Conservation (phyloP, 2,888 invertebrate genomes). For the Epinotia ramella region DNA sequence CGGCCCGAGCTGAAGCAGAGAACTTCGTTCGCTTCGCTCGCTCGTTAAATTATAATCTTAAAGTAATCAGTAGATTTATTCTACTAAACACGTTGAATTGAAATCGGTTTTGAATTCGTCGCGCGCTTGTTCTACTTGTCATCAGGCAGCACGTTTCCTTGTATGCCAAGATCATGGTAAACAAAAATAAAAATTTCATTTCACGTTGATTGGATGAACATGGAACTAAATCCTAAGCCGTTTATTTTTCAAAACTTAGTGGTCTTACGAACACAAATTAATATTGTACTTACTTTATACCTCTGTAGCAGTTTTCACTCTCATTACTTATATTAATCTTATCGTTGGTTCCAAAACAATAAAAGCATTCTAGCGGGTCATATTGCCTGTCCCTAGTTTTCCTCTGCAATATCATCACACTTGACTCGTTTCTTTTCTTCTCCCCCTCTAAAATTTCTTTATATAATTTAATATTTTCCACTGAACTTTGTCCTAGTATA, state of each 20-base stretch:
- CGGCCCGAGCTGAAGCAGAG: too few species aligned
- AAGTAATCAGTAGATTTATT: background rate
- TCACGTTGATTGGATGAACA: background rate
- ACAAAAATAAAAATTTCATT: background rate
- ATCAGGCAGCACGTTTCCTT: too few species aligned
- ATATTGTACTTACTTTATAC: slow-evolving; percentile 9
- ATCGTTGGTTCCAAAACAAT: background rate
- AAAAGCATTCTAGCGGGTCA: slow-evolving; percentile 40
- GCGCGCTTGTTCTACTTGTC: background rate
- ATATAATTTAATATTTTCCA: slow-evolving; percentile 53
- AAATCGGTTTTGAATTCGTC: background rate
- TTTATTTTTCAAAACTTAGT: too few species aligned
- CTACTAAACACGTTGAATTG: background rate
- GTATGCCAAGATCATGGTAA: too few species aligned
- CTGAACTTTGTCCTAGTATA: slow-evolving; percentile 54
- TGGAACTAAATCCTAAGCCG: background rate
- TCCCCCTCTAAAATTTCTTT: slow-evolving; percentile 49
- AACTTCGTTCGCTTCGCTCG: too few species aligned
- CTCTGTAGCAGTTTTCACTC: slow-evolving; percentile 22
- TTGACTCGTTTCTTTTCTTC: slow-evolving; percentile 49
- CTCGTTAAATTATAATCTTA: background rate
- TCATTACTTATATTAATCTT: background rate
- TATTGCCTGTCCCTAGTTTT: slow-evolving; percentile 50
- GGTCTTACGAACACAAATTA: too few species aligned
- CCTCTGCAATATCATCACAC: slow-evolving; percentile 48